A percentile compares a stretch with the other conserved stretches of the same genome.
These are phyloP conservation scores for Halyomorpha halys DNA, from an alignment of 1,140 invertebrate species.

Conservation along the genomic window DNA sequence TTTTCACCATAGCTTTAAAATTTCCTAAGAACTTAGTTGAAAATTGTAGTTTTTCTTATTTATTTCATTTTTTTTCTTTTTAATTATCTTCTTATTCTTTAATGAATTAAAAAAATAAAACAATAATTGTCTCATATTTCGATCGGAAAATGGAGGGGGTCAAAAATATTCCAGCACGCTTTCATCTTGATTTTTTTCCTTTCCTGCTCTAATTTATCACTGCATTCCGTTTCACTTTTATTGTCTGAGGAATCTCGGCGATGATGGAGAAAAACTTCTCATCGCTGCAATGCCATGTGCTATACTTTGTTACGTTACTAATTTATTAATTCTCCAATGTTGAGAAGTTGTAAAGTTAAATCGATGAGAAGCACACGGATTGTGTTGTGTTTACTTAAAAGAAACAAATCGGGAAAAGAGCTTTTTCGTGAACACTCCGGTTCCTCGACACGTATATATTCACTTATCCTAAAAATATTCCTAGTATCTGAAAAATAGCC, in stretches of 20 bases:
- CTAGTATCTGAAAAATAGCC: neutral
- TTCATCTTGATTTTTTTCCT: no score
- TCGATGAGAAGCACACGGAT: constrained; percentile 36
- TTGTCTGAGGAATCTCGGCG: constrained; percentile 22
- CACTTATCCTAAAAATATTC: no score
- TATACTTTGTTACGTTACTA: constrained; percentile 21
- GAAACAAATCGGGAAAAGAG: constrained; percentile 49
- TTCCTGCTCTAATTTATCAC: no score
- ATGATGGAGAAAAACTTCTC: constrained; percentile 31
- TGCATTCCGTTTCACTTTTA: constrained; percentile 26
- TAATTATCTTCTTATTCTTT: no score
- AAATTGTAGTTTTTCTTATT: no score
- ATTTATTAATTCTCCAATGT: constrained; percentile 28
- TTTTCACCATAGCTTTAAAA: no score
- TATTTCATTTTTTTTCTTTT: no score
- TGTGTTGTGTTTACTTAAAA: constrained; percentile 60
- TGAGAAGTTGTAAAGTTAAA: no score
- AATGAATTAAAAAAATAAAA: no score
- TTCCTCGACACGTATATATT: constrained; percentile 23
- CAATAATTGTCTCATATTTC: constrained; percentile 13
- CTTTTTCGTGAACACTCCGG: constrained; percentile 59
- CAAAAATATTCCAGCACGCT: no score
- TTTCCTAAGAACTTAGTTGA: no score
- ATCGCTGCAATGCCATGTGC: constrained; percentile 27
- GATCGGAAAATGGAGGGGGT: constrained; percentile 9